Conservation (phyloP, 2,797 vertebrate genomes). For the Lacerta bilineata region DNA sequence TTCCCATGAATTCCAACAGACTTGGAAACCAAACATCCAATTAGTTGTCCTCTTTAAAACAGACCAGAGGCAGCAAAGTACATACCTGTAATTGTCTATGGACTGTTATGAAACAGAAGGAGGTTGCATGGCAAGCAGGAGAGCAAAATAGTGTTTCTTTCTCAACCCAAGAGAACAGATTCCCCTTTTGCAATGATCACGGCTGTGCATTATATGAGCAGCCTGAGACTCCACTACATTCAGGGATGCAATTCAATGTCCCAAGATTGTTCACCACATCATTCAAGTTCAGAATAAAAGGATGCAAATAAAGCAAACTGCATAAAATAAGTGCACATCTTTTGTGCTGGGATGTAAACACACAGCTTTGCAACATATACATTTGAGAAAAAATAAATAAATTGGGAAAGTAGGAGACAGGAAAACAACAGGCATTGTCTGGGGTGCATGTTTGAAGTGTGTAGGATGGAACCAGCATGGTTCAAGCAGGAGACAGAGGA, state of each 20-base stretch:
- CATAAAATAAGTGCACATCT: too few species aligned
- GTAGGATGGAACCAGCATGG: too few species aligned
- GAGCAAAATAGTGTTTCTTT: background rate
- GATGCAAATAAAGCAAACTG: constrained; percentile 7
- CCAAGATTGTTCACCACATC: background rate
- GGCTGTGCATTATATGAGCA: background rate
- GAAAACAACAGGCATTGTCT: background rate
- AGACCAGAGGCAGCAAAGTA: background rate
- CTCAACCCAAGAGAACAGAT: background rate
- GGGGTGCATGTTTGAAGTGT: background rate
- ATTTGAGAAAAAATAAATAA: background rate
- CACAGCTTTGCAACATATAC: background rate
- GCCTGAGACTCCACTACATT: background rate
- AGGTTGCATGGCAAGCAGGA: background rate
- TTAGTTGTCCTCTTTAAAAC: background rate
- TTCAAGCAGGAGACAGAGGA: background rate
- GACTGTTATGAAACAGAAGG: background rate
- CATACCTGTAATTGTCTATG: background rate
- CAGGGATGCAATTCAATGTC: background rate
- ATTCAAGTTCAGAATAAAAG: background rate
- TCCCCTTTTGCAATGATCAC: background rate
- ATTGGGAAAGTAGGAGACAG: background rate
- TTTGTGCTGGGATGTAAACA: background rate
- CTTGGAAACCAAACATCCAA: background rate
- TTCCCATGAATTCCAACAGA: background rate